phyloP scores from a whole-genome alignment of 2,797 vertebrate genomes.

The Crenuchus spilurus region DNA sequence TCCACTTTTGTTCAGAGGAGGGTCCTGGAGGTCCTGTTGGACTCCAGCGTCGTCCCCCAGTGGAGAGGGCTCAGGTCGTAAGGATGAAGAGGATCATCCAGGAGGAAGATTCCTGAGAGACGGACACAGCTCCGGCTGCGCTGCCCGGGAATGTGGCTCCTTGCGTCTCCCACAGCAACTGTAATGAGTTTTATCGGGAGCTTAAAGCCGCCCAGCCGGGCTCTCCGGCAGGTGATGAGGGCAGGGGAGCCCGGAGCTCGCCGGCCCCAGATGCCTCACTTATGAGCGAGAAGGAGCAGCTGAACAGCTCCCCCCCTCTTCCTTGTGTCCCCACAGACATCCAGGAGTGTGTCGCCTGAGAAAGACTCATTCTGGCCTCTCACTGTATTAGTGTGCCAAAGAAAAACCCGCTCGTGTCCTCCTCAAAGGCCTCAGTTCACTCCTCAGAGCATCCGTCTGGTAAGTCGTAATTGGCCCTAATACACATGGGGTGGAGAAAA shows the following conservation, averaged over 20 bases:
- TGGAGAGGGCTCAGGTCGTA: slow-evolving; percentile 42
- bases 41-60: slow-evolving; percentile 35
- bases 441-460: background rate
- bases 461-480: background rate
- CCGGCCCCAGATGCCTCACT: slow-evolving; percentile 15
- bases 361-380: slow-evolving; percentile 16
- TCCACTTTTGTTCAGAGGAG: slow-evolving; percentile 14
- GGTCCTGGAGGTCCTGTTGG: slow-evolving; percentile 19
- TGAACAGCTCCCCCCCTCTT: slow-evolving; percentile 4
- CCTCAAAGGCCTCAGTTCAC: slow-evolving; percentile 2
- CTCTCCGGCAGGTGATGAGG: slow-evolving; percentile 55
- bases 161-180: slow-evolving; percentile 48
- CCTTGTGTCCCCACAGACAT: slow-evolving; percentile 11
- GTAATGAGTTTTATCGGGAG: slow-evolving; percentile 61
- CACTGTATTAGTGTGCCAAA: too few species aligned
- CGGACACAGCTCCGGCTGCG: slow-evolving; percentile 27
- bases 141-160: slow-evolving; percentile 45
- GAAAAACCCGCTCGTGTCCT: slow-evolving; percentile 4
- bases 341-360: slow-evolving; percentile 39
- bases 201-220: slow-evolving; percentile 52
- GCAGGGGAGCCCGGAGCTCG: slow-evolving; percentile 28
- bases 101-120: slow-evolving; percentile 51
- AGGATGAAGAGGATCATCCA: slow-evolving; percentile 59
- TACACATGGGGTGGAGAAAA: background rate
- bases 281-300: slow-evolving; percentile 16